These are phyloP conservation scores for Melanocharis versteri DNA, from an alignment of 2,113 vertebrate species.

Conservation along the genomic window DNA sequence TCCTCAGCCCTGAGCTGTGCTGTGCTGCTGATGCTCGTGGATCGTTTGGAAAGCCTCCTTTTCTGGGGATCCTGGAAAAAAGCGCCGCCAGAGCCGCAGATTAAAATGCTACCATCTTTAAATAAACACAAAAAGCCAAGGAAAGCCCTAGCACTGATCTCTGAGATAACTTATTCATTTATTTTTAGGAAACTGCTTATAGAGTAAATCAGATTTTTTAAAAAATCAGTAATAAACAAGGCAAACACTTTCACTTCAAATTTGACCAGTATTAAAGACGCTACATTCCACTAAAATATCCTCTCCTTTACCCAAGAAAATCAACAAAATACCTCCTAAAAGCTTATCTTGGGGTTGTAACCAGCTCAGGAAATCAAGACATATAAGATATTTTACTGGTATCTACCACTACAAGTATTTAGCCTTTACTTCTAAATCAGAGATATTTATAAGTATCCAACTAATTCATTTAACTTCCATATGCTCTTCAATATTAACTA, in stretches of 20 bases:
- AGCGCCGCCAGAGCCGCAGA: neutral
- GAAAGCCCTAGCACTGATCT: neutral
- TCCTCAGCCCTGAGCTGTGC: slow-evolving; percentile 41
- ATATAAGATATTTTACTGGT: neutral
- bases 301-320: neutral
- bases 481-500: neutral
- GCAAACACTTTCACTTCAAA: neutral
- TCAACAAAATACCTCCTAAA: neutral
- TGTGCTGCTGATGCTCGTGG: neutral
- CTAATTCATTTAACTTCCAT: neutral
- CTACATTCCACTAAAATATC: neutral
- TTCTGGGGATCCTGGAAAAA: slow-evolving; percentile 75
- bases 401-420: neutral
- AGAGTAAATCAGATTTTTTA: fast-evolving
- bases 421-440: neutral
- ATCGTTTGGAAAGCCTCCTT: slow-evolving; percentile 65
- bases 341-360: neutral
- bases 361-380: neutral
- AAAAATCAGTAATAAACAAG: neutral
- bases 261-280: neutral
- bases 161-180: neutral
- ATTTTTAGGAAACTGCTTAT: neutral
- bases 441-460: neutral
- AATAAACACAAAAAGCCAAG: neutral
- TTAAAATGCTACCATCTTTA: neutral